phyloP scores from a whole-genome alignment of 2,797 vertebrate species.

The Acestrorhynchus altus region DNA sequence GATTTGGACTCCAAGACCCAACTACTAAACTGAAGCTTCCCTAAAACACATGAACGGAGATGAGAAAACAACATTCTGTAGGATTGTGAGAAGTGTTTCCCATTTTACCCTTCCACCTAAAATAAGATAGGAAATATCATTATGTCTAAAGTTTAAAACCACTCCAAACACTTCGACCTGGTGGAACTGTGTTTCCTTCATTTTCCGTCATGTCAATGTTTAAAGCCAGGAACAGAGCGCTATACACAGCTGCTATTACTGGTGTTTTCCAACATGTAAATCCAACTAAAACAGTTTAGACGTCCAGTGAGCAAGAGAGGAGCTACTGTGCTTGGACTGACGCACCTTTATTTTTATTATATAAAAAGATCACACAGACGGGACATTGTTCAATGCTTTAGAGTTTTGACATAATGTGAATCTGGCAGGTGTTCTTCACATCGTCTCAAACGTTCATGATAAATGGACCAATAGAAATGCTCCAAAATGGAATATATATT shows the following conservation, averaged over 20 bases:
- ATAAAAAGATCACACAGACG: too few relatives aligned
- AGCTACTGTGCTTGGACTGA: not conserved
- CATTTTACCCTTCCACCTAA: not conserved
- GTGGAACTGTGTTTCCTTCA: not conserved
- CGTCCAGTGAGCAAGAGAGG: not conserved
- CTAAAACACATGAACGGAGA: not conserved
- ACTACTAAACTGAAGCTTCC: not conserved
- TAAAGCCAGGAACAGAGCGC: not conserved
- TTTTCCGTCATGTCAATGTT: not conserved
- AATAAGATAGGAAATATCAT: not conserved
- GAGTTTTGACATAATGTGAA: too few relatives aligned
- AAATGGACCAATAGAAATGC: too few relatives aligned
- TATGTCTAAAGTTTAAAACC: not conserved
- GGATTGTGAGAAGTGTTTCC: not conserved
- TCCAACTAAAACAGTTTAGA: not conserved
- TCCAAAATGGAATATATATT: too few relatives aligned
- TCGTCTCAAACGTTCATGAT: too few relatives aligned
- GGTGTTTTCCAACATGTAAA: slow-evolving; percentile 7
- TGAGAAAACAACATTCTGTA: not conserved
- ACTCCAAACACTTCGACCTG: not conserved
- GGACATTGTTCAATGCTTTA: too few relatives aligned
- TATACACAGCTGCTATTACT: not conserved
- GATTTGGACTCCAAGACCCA: not conserved
- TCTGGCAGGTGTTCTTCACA: too few relatives aligned
- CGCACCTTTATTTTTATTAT: too few relatives aligned